phyloP scores from a whole-genome alignment of 2,888 invertebrate genomes.

The Eupsilia transversa region DNA sequence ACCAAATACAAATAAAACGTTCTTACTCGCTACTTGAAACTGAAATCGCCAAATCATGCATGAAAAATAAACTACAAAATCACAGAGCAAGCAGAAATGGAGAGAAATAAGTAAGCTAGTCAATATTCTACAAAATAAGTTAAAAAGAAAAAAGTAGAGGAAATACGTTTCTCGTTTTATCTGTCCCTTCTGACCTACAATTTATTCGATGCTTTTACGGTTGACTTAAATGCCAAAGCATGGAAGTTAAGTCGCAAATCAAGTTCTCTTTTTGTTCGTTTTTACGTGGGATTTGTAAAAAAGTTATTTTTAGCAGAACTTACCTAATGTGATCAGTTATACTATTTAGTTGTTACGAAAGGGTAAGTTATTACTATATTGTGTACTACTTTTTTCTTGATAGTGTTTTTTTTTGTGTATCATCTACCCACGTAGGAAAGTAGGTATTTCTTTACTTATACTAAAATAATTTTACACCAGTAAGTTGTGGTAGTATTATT shows the following conservation, averaged over 20 bases:
- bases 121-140: conserved; percentile 85
- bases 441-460: not conserved
- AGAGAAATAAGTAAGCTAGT: conserved; percentile 74
- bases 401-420: not conserved
- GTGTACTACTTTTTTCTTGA: not conserved
- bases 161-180: conserved; percentile 85
- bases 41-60: conserved; percentile 51
- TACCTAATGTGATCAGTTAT: conserved; percentile 56
- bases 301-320: conserved; percentile 63
- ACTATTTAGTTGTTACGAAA: conserved; percentile 36
- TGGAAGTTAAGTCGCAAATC: conserved; percentile 86
- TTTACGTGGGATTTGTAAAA: conserved; percentile 70
- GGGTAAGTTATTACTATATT: not conserved
- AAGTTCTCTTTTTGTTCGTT: conserved; percentile 81
- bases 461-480: not conserved
- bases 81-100: conserved; percentile 61
- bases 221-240: conserved; percentile 89
- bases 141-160: conserved; percentile 81
- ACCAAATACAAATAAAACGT: not conserved
- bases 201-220: conserved; percentile 89
- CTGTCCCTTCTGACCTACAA: conserved; percentile 90
- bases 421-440: not conserved
- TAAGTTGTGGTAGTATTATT: not conserved
- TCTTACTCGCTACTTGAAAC: conserved; percentile 4
- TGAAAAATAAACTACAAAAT: conserved; percentile 56